Evolutionary conservation across 2,797 vertebrate genomes (phyloP).

Genomic region (Gymnodraco acuticeps): DNA sequence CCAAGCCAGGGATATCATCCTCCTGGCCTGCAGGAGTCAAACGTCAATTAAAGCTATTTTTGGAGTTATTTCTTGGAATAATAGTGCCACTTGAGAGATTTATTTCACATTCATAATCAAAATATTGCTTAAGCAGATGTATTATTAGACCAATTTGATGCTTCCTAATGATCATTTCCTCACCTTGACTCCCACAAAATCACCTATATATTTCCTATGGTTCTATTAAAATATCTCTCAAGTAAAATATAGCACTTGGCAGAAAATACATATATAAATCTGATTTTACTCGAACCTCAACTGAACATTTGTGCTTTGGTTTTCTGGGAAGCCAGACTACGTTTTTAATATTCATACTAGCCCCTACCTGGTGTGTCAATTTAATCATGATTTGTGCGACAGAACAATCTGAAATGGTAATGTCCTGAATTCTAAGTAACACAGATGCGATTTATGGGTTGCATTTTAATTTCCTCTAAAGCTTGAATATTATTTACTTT

Average conservation of each 20-base stretch:
- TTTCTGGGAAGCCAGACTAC: conserved; percentile 3
- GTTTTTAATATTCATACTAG: conserved; percentile 53
- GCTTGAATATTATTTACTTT: conserved; percentile 72
- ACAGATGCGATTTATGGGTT: conserved; percentile 60
- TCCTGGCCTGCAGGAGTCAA: no score
- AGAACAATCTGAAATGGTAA: conserved; percentile 69
- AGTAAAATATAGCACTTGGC: background rate
- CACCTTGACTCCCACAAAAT: background rate
- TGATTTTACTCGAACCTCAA: conserved; percentile 6
- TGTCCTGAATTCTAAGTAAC: conserved; percentile 66
- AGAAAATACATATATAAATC: conserved; percentile 9
- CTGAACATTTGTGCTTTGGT: conserved; percentile 22
- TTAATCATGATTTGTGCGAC: conserved; percentile 70
- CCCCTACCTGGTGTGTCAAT: conserved; percentile 36
- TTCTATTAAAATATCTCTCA: background rate
- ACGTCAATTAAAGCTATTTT: no score
- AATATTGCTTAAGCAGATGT: background rate
- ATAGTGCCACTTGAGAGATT: no score
- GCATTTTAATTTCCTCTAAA: conserved; percentile 65
- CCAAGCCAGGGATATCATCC: no score
- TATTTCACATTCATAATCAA: background rate
- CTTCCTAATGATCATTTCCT: background rate
- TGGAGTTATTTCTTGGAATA: no score
- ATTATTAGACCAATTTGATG: background rate
- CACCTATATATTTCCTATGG: background rate